Conservation (phyloP, 2,113 vertebrate species). For the Dasyurus viverrinus region DNA sequence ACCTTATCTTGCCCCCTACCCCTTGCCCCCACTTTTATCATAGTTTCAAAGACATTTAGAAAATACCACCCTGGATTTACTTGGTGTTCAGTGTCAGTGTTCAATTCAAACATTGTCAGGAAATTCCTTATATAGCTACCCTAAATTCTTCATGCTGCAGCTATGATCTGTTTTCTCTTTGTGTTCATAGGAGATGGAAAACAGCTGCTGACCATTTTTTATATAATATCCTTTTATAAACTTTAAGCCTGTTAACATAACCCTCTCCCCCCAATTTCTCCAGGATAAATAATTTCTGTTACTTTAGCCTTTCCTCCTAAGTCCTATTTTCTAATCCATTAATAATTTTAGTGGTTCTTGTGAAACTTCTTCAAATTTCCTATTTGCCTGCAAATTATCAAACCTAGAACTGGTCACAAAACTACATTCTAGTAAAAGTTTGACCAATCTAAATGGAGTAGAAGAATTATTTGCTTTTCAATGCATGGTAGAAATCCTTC, state of each 20-base stretch:
- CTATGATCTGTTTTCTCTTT: background rate
- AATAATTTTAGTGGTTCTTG: background rate
- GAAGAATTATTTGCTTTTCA: background rate
- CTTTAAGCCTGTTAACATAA: background rate
- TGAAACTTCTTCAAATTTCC: background rate
- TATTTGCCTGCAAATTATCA: background rate
- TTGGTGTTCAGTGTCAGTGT: background rate
- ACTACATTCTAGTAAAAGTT: background rate
- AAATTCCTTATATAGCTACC: background rate
- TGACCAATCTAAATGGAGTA: background rate
- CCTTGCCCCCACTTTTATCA: background rate
- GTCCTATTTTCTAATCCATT: background rate
- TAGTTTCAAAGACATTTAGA: background rate
- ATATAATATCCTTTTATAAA: background rate
- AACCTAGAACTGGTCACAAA: background rate
- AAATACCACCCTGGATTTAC: background rate
- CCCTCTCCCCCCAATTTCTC: background rate
- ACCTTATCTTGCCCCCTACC: background rate
- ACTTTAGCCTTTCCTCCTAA: background rate
- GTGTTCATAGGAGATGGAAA: background rate
- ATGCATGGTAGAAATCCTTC: background rate
- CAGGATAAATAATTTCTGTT: background rate
- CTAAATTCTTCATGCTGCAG: background rate
- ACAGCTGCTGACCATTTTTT: background rate
- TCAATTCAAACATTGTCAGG: background rate